Base-by-base conservation (phyloP, 2,888 invertebrate species). In the Rhopalosiphum nymphaeae region DNA sequence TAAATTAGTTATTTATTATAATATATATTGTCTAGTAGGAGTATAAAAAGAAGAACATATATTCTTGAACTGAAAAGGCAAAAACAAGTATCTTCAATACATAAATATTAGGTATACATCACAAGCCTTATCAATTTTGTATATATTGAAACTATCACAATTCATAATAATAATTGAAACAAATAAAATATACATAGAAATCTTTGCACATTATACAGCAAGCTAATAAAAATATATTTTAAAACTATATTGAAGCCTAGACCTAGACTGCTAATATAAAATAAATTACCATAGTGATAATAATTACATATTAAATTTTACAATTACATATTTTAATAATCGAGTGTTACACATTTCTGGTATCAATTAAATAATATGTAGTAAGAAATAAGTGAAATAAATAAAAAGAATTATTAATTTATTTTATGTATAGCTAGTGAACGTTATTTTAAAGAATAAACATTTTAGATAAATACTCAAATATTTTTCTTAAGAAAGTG, bases 101-200 rank as follows among this genome's bases (percentile, higher is more conserved):
- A 94, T 90, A 94, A 86, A 86, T 94, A 94, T 89, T 89, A 78
- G 78, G 78, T 78, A 89, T 93, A 93, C 85, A 91, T 94, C 94
- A 94, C 94, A 94, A 94, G 94, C 94, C 94, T 94, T 94, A 94
- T 85, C 44, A 90, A 57, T 46, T 91, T 94, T 90, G 29, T 86
- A 90, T 85, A 89, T 89, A 61, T 85, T 93, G 90, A 94, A 91
- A 94, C 94, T 94, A 94, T 94, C 94, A 94, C 94, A 94, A 94
- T 57, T 94, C 90, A 61, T 91, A 94, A 86, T 91, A 94, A 86
- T 94, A 91, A 86, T 91, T 91, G 91, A 94, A 91, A 91, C n/a
- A 91, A 94, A 94, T 90, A 86, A 91, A 94, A 90, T 94, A 61
- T 49, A 91, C 42, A 86, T 86, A 67, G 3, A 87, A 61, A 3